Conservation (phyloP, 2,888 invertebrate species). For the Dolichopus griseipennis region DNA sequence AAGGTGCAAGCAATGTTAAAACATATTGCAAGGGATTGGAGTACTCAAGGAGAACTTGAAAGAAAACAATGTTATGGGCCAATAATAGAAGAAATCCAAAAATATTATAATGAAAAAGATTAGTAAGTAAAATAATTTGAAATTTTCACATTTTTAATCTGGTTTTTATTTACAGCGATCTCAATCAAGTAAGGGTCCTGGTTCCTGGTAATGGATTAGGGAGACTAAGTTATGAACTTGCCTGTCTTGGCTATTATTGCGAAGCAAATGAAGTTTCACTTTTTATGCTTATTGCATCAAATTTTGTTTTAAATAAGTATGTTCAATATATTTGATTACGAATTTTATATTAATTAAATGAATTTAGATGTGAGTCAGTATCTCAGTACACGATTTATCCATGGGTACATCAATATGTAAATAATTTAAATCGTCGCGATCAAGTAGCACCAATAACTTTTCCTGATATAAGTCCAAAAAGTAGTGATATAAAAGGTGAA, state of each 20-base stretch:
- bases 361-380: conserved; percentile 27
- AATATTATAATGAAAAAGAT: conserved; percentile 58
- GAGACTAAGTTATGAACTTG: conserved; percentile 87
- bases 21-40: conserved; percentile 97
- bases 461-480: conserved; percentile 78
- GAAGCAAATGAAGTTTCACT: conserved; percentile 98
- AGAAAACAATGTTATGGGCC: conserved; percentile 81
- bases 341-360: not conserved
- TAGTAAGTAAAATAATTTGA: conserved; percentile 40
- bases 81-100: conserved; percentile 73
- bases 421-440: conserved; percentile 72
- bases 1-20: conserved; percentile 89
- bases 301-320: conserved; percentile 84
- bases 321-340: not conserved
- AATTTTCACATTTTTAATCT: not conserved
- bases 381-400: conserved; percentile 80
- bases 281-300: conserved; percentile 94
- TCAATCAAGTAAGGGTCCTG: conserved; percentile 50
- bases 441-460: conserved; percentile 70
- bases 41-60: conserved; percentile 70
- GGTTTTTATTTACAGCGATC: not conserved
- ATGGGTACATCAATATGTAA: conserved; percentile 91
- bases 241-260: conserved; percentile 77
- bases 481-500: conserved; percentile 49
- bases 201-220: conserved; percentile 97